A percentile compares a stretch with the other conserved stretches of the same genome.
These are phyloP conservation scores for Bradysia coprophila DNA, from an alignment of 1,140 invertebrate genomes.

Conservation along the genomic window DNA sequence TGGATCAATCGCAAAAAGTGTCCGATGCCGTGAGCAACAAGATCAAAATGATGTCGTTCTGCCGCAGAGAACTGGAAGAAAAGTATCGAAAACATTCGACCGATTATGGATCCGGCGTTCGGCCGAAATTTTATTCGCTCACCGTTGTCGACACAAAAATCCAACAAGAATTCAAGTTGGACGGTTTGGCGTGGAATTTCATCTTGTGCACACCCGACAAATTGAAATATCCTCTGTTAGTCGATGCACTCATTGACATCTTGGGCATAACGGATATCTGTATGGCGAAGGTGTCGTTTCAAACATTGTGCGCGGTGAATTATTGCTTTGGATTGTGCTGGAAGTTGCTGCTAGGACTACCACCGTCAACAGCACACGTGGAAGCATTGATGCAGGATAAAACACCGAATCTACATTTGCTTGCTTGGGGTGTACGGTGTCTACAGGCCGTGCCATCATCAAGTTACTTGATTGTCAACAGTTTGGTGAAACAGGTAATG, in stretches of 20 bases:
- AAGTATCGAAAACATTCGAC: slow-evolving; percentile 43
- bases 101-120: slow-evolving; percentile 15
- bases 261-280: slow-evolving; percentile 47
- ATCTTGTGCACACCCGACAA: slow-evolving; percentile 78
- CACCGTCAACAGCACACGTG: slow-evolving; percentile 74
- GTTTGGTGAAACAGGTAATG: slow-evolving; percentile 18
- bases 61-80: slow-evolving; percentile 52
- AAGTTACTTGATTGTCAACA: slow-evolving; percentile 20
- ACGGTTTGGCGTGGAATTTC: slow-evolving; percentile 88
- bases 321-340: slow-evolving; percentile 57
- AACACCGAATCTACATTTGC: slow-evolving; percentile 28
- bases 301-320: slow-evolving; percentile 64
- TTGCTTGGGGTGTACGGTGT: slow-evolving; percentile 28
- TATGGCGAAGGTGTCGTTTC: slow-evolving; percentile 35
- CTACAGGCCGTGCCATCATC: slow-evolving; percentile 11
- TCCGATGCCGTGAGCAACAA: slow-evolving; percentile 16
- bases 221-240: slow-evolving; percentile 69
- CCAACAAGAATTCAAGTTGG: slow-evolving; percentile 66
- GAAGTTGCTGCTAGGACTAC: slow-evolving; percentile 55
- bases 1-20: slow-evolving; percentile 17
- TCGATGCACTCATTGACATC: slow-evolving; percentile 70
- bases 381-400: slow-evolving; percentile 44
- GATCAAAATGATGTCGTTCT: slow-evolving; percentile 17
- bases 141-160: slow-evolving; percentile 12
- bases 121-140: slow-evolving; percentile 22